Evolutionary conservation across 30 jellyfish, hydroid and myxozoan species (phyloP), one percentile per base, ranked within the genome.

Genomic region (Aurelia aurita): DNA sequence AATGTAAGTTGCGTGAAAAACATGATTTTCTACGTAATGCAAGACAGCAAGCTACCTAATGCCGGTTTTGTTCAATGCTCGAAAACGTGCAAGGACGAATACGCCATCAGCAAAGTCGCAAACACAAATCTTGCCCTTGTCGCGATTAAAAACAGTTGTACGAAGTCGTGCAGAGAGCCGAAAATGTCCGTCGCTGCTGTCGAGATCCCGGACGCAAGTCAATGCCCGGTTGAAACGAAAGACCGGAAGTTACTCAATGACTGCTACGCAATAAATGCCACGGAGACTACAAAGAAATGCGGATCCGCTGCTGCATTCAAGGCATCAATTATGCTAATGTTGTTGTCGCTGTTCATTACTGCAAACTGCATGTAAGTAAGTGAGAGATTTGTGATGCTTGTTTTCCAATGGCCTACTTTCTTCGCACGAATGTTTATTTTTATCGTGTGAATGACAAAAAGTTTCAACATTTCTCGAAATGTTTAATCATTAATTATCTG

Each of bases 121-220:
- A 68, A 87, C 25, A 87, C 96, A 31, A 87, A 87, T 68, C 87
- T 87, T 34, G 87, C 87, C 19, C 22, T 87, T n/a, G 82, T 84
- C 39, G 79, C 60, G 7, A 43, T 34, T 19, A 23, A 58, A 11
- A 49, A 62, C 23, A 59, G 8, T 22, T 84, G 94, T 60, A 81
- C 80, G 3, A 44, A 60, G 46, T 31, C 58, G n/a, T 84, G 94
- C 78, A 51, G 27, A 53, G 64, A 49, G 53, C 91, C 85, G 15
- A 82, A 82, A 31, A 79, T 82, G 25, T 22, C 68, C 46, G 69
- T 80, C 9, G 80, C 21, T 29, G 66, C 91, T 16, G 79, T 67
- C 22, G 68, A 69, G 54, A 55, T 49, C 11, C 22, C 75, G 9
- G 45, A 14, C 16, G 29, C 20, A 25, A 28, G 63, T 25, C 58